These are phyloP conservation scores for Cathartes aura DNA, from an alignment of 2,113 vertebrate species.

Conservation along the genomic window DNA sequence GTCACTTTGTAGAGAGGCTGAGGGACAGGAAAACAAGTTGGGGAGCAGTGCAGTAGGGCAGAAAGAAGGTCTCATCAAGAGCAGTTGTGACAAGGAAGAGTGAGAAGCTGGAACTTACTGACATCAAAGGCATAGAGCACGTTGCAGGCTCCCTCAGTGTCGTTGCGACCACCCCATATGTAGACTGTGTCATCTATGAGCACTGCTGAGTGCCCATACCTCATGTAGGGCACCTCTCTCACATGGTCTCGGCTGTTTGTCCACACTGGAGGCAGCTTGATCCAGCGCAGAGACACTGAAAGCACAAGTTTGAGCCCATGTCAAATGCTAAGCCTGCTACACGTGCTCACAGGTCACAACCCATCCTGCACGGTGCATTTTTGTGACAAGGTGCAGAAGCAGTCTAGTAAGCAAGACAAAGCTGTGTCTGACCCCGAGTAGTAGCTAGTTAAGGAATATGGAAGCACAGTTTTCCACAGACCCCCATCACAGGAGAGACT, in stretches of 20 bases:
- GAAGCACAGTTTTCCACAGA: not conserved
- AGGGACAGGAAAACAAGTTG: not conserved
- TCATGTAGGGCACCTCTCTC: constrained; percentile 96
- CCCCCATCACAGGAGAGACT: not conserved
- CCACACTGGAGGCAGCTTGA: constrained; percentile 92
- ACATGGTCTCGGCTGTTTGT: constrained; percentile 82
- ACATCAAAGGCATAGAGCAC: constrained; percentile 97
- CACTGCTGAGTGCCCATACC: constrained; percentile 96
- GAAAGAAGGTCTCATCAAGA: not conserved
- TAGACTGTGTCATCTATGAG: constrained; percentile 94
- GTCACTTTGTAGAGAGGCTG: not conserved
- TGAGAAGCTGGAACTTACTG: constrained; percentile 84
- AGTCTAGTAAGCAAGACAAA: not conserved
- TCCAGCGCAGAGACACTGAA: constrained; percentile 95
- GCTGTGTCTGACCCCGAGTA: not conserved
- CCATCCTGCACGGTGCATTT: fast-evolving
- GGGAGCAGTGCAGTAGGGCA: not conserved
- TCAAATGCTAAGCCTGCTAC: not conserved
- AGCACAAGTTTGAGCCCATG: constrained; percentile 3
- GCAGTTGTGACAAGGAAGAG: not conserved
- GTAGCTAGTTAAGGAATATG: not conserved
- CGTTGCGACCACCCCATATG: constrained; percentile 97
- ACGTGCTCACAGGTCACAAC: not conserved
- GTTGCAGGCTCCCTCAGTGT: constrained; percentile 97
- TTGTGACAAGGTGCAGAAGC: not conserved